These are phyloP conservation scores for Cyprinodon variegatus DNA, from an alignment of 2,113 vertebrate genomes.

Conservation along the genomic window DNA sequence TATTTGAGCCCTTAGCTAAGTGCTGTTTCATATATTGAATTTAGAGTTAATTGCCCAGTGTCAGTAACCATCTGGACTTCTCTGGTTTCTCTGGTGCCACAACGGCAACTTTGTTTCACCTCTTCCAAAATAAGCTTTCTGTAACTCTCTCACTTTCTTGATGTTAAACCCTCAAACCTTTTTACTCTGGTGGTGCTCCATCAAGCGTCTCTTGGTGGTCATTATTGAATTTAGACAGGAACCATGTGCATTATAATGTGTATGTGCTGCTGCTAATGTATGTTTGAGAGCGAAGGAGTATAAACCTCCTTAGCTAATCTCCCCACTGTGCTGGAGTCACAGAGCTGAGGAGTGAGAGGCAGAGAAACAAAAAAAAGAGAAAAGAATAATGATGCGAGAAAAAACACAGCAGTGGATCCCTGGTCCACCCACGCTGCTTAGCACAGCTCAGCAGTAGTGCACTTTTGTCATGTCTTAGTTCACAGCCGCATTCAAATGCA, in stretches of 20 bases:
- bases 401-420: conserved; percentile 73
- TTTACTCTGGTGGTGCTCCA: conserved; percentile 36
- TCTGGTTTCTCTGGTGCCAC: conserved; percentile 20
- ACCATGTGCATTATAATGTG: conserved; percentile 49
- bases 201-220: conserved; percentile 51
- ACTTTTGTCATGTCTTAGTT: conserved; percentile 77
- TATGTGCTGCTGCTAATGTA: conserved; percentile 56
- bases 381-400: conserved; percentile 75
- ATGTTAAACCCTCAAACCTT: conserved; percentile 40
- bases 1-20: conserved; percentile 46
- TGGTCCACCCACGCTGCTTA: conserved; percentile 74
- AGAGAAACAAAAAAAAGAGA: conserved; percentile 19
- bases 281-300: conserved; percentile 65
- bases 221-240: conserved; percentile 57
- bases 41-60: conserved; percentile 39
- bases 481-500: conserved; percentile 73
- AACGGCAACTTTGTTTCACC: conserved; percentile 39
- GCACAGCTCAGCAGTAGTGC: conserved; percentile 61
- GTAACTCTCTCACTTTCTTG: conserved; percentile 9
- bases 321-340: conserved; percentile 67
- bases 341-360: conserved; percentile 66
- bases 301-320: conserved; percentile 69
- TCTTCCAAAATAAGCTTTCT: conserved; percentile 34
- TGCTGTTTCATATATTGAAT: conserved; percentile 46
- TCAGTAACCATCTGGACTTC: conserved; percentile 38